These are phyloP conservation scores for Apocrypta bakeri DNA, from an alignment of 1,140 invertebrate genomes.

Conservation along the genomic window DNA sequence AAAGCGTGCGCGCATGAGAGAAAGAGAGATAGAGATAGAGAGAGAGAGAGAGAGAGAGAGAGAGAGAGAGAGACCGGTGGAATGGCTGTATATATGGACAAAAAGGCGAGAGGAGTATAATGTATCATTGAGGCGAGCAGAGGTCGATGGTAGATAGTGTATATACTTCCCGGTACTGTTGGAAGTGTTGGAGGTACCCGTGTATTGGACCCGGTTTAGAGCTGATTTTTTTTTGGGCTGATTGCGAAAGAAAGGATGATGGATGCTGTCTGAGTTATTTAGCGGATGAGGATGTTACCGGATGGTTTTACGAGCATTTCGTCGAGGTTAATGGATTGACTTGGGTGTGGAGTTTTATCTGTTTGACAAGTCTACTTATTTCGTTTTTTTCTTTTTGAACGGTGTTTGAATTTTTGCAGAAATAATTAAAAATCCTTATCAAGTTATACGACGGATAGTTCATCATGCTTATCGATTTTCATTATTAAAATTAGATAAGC, in stretches of 20 bases:
- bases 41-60: too few species aligned
- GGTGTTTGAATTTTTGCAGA: too few species aligned
- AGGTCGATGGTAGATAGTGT: background rate
- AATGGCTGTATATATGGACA: too few species aligned
- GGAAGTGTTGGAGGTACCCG: background rate
- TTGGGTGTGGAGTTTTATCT: too few species aligned
- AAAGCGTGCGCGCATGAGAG: too few species aligned
- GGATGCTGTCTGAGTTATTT: background rate
- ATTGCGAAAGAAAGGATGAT: background rate
- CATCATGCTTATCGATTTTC: too few species aligned
- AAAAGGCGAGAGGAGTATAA: constrained; percentile 11
- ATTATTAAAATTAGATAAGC: too few species aligned
- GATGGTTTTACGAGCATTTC: background rate
- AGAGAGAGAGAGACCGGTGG: too few species aligned
- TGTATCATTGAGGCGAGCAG: constrained; percentile 30
- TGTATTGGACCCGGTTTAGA: background rate
- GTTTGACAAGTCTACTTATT: background rate
- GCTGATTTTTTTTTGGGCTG: background rate
- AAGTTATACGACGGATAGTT: too few species aligned
- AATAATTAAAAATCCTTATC: background rate
- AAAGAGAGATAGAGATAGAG: too few species aligned
- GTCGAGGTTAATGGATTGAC: too few species aligned
- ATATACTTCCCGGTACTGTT: background rate
- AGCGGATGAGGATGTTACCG: background rate
- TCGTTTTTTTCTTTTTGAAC: too few species aligned